Evolutionary conservation across 2,888 invertebrate genomes (phyloP), one percentile per base, ranked within the genome.

Genomic region (Lysandra bellargus): DNA sequence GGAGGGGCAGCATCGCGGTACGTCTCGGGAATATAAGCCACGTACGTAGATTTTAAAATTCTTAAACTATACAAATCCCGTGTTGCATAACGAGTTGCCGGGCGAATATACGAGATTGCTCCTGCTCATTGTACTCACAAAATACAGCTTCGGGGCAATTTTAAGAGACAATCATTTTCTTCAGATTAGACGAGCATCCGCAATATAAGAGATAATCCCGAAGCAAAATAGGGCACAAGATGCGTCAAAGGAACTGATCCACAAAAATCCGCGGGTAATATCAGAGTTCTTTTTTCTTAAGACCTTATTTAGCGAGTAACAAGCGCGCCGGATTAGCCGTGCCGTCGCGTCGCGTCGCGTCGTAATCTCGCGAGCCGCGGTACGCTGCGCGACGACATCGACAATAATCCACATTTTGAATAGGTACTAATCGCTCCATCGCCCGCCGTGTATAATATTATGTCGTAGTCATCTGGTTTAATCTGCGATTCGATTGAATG

Each of bases 221-320:
- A 44, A 74, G 44, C 44, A 44, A 44, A n/a, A 74, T 33, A 69
- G 12, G 69, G 33, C 69, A 17, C 69, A 74, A 74, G 44, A 44
- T 74, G n/a, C 74, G 44, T 74, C 40, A 74, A 74, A 74, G 14
- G 69, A 69, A 33, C 69, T 69, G 69, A 73, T 73, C 73, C 73
- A 3, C 73, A 73, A 73, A 74, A 74, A 74, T 44, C 74, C 74
- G 44, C 74, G 74, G 74, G n/a, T 74, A 74, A 74, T 74, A 74
- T 44, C 17, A 4, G 37, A 23, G 23, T 44, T 74, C 74, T 44
- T 74, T 57, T 44, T 4, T 40, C 40, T 44, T 74, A 74, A 74
- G n/a, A 74, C 74, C 44, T 74, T 44, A 44, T 74, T 74, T 74
- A 74, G 44, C 74, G 74, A 33, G 69, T 33, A 69, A 69, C 69